Base-by-base conservation (phyloP, 2,888 invertebrate species). In the Oscheius sp. region DNA sequence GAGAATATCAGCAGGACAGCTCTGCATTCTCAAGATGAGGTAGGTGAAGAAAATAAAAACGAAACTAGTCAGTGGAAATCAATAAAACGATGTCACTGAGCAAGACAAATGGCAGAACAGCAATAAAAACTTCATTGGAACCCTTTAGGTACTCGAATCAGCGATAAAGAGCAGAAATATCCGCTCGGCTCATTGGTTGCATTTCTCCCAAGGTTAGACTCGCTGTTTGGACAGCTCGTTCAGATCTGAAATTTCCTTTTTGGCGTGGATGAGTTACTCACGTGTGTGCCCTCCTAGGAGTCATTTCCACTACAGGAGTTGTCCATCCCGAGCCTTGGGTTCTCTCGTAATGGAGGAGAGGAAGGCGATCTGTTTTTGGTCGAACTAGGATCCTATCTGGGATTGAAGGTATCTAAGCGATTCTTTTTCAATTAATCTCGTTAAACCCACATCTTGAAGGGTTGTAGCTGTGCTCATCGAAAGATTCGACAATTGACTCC, bases 171-270 rank as follows among this genome's bases (percentile, higher is more conserved):
- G 39, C n/a, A 17, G 61, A 61, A 61, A 61, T 61, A 29, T 61
- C 61, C 45, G 23, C 23, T 2, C 61, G 61, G 61, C 42, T 61
- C 61, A 61, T 61, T 61, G 61, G 61, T 20, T 61, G 42, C 61
- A 61, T 61, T 61, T 42, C 61, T 39, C 39, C 61, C 42, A 61
- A 33, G 25, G 61, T 61, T 45, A 61, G 42, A n/a, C n/a, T 17
- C 17, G 45, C 31, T 29, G 64, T 64, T 48, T 64, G 64, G 33
- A 64, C 33, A 10, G 48, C 29, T 23, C 64, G 10, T 23, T 64
- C 64, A 29, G 46, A 48, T 23, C 64, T 64, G 34, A 48, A 64
- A 64, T 23, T 29, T 42, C 12, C 10, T 10, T 33, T 33, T 34
- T n/a, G 2, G 34, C n/a, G 3, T 6, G 5, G 12, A 3, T 23